phyloP scores from a whole-genome alignment of 2,797 vertebrate species.

The Enteromius trimaculatus region DNA sequence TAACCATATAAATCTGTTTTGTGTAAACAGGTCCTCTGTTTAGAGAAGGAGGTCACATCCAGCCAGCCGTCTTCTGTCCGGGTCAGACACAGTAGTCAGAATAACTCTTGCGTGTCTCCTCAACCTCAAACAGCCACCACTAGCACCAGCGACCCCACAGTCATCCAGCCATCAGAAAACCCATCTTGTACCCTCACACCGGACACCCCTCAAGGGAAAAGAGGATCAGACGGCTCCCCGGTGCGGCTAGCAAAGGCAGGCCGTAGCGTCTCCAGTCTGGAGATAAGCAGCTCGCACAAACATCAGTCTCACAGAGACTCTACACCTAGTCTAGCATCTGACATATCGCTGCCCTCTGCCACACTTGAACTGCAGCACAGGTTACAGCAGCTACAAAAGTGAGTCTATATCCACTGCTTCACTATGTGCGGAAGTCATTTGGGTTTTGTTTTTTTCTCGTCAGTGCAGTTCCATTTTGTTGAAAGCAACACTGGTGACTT shows the following conservation, averaged over 20 bases:
- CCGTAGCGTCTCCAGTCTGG: constrained; percentile 80
- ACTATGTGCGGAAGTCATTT: background rate
- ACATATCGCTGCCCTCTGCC: constrained; percentile 90
- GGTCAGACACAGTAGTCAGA: constrained; percentile 84
- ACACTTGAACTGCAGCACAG: constrained; percentile 91
- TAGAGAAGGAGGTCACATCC: constrained; percentile 84
- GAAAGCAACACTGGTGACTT: background rate
- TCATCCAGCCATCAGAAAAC: constrained; percentile 53
- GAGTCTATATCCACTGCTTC: constrained; percentile 46
- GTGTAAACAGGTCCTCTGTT: constrained; percentile 82
- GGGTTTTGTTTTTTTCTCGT: background rate
- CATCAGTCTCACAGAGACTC: constrained; percentile 87
- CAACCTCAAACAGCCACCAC: constrained; percentile 64
- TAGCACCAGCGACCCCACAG: constrained; percentile 62
- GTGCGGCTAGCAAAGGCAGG: constrained; percentile 68
- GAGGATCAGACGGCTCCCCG: constrained; percentile 69
- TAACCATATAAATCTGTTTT: background rate
- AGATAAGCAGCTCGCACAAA: constrained; percentile 82
- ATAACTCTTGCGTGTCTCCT: constrained; percentile 65
- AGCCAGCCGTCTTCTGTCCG: constrained; percentile 87
- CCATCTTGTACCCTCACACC: constrained; percentile 67
- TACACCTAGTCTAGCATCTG: constrained; percentile 93
- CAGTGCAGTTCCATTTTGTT: background rate
- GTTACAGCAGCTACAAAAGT: constrained; percentile 94
- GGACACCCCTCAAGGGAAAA: constrained; percentile 60